Evolutionary conservation across 1,140 invertebrate genomes (phyloP).

Genomic region (Meloidogyne floridensis): DNA sequence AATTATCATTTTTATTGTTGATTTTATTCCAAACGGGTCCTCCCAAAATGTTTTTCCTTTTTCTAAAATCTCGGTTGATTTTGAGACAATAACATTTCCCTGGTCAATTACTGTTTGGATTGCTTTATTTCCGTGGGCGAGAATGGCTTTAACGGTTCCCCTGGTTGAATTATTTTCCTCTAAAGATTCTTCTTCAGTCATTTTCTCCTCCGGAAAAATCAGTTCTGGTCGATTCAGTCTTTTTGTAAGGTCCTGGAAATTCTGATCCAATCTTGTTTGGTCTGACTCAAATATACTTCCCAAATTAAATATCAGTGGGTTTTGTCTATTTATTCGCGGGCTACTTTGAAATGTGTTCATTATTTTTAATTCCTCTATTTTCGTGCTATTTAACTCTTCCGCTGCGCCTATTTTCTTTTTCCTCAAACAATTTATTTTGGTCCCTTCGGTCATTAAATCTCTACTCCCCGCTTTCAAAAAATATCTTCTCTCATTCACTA

Average conservation of each 20-base stretch:
- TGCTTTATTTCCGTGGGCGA: background rate
- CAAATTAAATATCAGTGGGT: background rate
- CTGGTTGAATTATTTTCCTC: background rate
- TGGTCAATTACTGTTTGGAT: background rate
- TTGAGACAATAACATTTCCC: background rate
- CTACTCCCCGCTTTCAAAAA: background rate
- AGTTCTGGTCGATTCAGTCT: background rate
- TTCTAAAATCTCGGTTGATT: background rate
- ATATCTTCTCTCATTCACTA: background rate
- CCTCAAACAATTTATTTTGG: slow-evolving; percentile 1
- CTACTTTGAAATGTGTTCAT: background rate
- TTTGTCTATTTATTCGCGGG: background rate
- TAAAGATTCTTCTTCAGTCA: background rate
- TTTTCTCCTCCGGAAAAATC: background rate
- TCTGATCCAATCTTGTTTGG: slow-evolving; percentile 4
- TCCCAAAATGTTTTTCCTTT: background rate
- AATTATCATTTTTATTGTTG: background rate
- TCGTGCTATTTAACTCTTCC: background rate
- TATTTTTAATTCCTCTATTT: background rate
- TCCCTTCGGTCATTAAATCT: background rate
- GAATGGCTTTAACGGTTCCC: background rate
- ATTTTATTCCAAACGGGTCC: slow-evolving; percentile 4
- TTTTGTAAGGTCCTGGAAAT: background rate
- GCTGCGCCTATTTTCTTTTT: background rate
- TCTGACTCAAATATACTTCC: slow-evolving; percentile 1